Conservation (phyloP, 64 coral and sea anemone genomes). For the Platygyra sinensis region DNA sequence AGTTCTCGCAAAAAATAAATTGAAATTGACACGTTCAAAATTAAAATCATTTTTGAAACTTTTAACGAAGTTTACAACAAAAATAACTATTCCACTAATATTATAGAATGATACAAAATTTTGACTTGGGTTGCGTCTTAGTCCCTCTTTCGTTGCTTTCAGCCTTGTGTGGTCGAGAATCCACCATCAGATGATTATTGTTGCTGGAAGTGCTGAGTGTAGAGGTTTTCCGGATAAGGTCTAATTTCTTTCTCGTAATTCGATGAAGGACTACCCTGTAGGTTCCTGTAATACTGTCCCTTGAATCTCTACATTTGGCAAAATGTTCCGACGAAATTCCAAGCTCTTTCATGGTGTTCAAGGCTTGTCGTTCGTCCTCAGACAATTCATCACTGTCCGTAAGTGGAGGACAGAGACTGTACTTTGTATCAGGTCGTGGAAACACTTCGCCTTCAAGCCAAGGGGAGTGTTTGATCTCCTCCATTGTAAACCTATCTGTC, state of each 20-base stretch:
- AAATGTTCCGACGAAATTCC: constrained; percentile 79
- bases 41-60: background rate
- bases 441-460: constrained; percentile 91
- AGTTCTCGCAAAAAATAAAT: background rate
- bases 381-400: constrained; percentile 2
- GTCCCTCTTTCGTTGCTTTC: background rate
- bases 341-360: constrained; percentile 56
- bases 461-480: constrained; percentile 74
- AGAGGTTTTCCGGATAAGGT: constrained; percentile 76
- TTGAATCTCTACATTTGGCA: constrained; percentile 61
- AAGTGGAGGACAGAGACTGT: constrained; percentile 67
- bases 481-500: constrained; percentile 90
- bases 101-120: constrained; percentile 95
- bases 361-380: constrained; percentile 89
- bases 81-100: too few species aligned
- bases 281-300: constrained; percentile 89
- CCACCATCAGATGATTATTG: constrained; percentile 36
- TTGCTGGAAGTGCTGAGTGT: constrained; percentile 65
- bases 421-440: constrained; percentile 74
- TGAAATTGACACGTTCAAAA: background rate
- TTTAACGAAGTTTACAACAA: background rate
- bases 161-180: constrained; percentile 7
- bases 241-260: constrained; percentile 79
- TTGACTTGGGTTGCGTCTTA: constrained; percentile 80
- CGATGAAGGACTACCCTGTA: constrained; percentile 94